Evolutionary conservation across 2,888 invertebrate genomes (phyloP).

Genomic region (Chrysolina haemoptera): DNA sequence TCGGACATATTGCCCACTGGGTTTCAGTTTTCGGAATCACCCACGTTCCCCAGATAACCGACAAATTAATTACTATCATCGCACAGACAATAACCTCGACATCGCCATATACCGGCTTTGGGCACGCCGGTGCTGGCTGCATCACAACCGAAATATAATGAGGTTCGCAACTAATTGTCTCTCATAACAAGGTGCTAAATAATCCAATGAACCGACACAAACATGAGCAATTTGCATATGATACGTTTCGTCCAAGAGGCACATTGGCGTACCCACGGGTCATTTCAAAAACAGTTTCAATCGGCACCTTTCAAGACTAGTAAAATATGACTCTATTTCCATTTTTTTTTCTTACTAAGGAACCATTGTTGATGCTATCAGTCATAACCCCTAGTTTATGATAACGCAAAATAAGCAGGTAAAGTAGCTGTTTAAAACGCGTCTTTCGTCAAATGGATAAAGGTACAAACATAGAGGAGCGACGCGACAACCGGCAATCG

Average conservation of each 20-base stretch:
- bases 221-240: conserved; percentile 52
- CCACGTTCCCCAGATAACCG: background rate
- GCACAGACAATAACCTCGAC: background rate
- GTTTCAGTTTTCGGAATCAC: background rate
- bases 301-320: too few species aligned
- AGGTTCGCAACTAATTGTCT: conserved; percentile 46
- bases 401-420: too few species aligned
- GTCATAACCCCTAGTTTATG: too few species aligned
- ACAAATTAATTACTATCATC: conserved; percentile 24
- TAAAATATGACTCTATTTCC: too few species aligned
- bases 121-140: conserved; percentile 23
- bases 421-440: too few species aligned
- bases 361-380: too few species aligned
- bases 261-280: background rate
- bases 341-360: too few species aligned
- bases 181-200: conserved; percentile 47
- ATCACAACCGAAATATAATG: conserved; percentile 41
- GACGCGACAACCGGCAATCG: too few species aligned
- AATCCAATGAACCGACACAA: conserved; percentile 49
- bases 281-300: background rate
- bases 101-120: conserved; percentile 23
- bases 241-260: conserved; percentile 45
- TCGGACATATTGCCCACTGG: background rate
- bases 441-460: too few species aligned
- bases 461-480: too few species aligned